A percentile compares a stretch with the other conserved stretches of the same genome.
phyloP scores from a whole-genome alignment of 2,113 vertebrate species.

The Cyanoliseus patagonus region DNA sequence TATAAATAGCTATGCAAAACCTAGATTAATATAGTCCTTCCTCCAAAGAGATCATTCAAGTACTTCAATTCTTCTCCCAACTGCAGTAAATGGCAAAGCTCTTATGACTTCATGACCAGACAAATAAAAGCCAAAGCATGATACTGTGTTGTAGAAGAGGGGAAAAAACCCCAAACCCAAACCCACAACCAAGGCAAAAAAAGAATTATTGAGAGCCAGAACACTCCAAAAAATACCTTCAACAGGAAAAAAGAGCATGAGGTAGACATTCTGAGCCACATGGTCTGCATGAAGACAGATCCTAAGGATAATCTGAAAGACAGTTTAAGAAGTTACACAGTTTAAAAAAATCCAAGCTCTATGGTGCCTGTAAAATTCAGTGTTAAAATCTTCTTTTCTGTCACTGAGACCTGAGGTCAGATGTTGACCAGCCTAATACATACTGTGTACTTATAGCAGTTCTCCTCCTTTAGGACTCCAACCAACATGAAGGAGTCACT shows the following conservation, averaged over 20 bases:
- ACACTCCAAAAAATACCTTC: neutral
- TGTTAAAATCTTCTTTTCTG: neutral
- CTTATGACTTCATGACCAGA: neutral
- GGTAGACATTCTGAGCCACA: neutral
- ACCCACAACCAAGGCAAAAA: neutral
- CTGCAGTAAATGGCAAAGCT: neutral
- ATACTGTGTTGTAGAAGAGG: neutral
- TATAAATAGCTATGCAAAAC: neutral
- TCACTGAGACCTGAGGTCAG: neutral
- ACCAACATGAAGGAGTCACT: neutral
- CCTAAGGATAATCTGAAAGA: neutral
- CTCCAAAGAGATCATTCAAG: neutral
- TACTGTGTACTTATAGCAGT: neutral
- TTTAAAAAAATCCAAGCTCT: neutral
- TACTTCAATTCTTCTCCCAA: neutral
- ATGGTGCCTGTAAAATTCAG: neutral
- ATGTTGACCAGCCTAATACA: neutral
- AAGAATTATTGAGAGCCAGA: neutral
- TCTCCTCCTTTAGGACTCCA: neutral
- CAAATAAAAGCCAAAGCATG: neutral
- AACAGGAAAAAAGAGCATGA: neutral
- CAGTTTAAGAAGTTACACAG: neutral
- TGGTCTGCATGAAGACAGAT: neutral
- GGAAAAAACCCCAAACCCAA: neutral
- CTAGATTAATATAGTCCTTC: constrained; percentile 24